Conservation (phyloP, 2,888 invertebrate species). For the Muscina levida region DNA sequence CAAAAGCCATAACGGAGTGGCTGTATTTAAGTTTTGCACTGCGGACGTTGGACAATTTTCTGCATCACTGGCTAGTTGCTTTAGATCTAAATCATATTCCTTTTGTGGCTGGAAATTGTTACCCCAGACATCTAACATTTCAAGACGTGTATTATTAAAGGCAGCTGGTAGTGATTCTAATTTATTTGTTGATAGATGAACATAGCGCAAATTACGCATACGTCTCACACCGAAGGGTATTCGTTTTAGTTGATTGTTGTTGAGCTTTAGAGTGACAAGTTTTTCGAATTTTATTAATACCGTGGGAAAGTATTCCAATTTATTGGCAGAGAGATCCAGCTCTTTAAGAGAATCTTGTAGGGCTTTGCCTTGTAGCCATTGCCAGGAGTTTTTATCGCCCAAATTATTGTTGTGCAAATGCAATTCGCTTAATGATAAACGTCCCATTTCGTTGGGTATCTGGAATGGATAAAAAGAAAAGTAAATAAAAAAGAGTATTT, state of each 20-base stretch:
- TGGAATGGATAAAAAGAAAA: conserved; percentile 50
- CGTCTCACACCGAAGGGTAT: conserved; percentile 86
- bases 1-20: conserved; percentile 74
- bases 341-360: conserved; percentile 81
- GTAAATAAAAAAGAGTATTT: neutral
- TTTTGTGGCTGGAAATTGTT: conserved; percentile 72
- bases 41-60: conserved; percentile 69
- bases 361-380: conserved; percentile 82
- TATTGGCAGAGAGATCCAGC: conserved; percentile 85
- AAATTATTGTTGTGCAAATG: conserved; percentile 85
- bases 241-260: conserved; percentile 82
- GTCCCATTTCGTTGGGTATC: conserved; percentile 85
- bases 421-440: conserved; percentile 84
- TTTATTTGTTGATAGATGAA: conserved; percentile 75
- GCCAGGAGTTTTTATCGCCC: conserved; percentile 83
- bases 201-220: conserved; percentile 75
- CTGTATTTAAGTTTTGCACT: conserved; percentile 48
- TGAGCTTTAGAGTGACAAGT: conserved; percentile 84
- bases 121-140: conserved; percentile 77
- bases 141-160: conserved; percentile 74
- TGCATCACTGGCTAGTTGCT: neutral
- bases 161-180: conserved; percentile 76
- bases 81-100: conserved; percentile 60
- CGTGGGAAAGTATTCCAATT: conserved; percentile 82
- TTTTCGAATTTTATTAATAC: conserved; percentile 83